Percentiles rank a stretch among this genome's conserved stretches.
Conservation (phyloP, 1,140 invertebrate species). For the Hermatobates lingyangjiaoensis region DNA sequence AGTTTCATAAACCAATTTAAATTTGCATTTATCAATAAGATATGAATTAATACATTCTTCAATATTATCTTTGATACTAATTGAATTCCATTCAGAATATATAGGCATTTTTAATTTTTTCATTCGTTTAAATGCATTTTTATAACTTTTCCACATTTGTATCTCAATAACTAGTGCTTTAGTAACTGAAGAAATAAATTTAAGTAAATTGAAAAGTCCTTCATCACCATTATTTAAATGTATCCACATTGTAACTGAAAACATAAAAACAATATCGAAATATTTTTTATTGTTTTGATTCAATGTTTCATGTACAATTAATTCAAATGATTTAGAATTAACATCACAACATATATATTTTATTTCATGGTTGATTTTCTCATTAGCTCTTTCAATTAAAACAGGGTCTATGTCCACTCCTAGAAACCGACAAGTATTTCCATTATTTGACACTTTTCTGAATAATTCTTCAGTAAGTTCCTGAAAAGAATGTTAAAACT, state of each 20-base stretch:
- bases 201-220: slow-evolving; percentile 18
- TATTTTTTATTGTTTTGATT: slow-evolving; percentile 58
- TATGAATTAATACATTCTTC: too few relatives aligned
- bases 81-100: too few relatives aligned
- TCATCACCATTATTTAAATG: slow-evolving; percentile 60
- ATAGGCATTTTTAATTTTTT: slow-evolving; percentile 34
- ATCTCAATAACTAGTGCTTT: slow-evolving; percentile 51
- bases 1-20: too few relatives aligned
- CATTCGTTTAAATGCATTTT: slow-evolving; percentile 39
- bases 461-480: slow-evolving; percentile 8
- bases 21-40: too few relatives aligned
- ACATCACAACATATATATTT: slow-evolving; percentile 28
- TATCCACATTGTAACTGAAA: slow-evolving; percentile 75
- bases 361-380: slow-evolving; percentile 28
- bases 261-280: slow-evolving; percentile 56
- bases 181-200: slow-evolving; percentile 28
- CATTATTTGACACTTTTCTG: slow-evolving; percentile 25
- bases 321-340: slow-evolving; percentile 7
- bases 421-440: slow-evolving; percentile 37
- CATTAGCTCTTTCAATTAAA: slow-evolving; percentile 43
- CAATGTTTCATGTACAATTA: slow-evolving; percentile 28
- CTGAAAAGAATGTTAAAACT: too few relatives aligned
- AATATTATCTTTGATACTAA: too few relatives aligned
- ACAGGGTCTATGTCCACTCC: slow-evolving; percentile 53
- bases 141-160: slow-evolving; percentile 30